Evolutionary conservation across 2,888 invertebrate genomes (phyloP).

Genomic region (Thysanoteuthis rhombus): DNA sequence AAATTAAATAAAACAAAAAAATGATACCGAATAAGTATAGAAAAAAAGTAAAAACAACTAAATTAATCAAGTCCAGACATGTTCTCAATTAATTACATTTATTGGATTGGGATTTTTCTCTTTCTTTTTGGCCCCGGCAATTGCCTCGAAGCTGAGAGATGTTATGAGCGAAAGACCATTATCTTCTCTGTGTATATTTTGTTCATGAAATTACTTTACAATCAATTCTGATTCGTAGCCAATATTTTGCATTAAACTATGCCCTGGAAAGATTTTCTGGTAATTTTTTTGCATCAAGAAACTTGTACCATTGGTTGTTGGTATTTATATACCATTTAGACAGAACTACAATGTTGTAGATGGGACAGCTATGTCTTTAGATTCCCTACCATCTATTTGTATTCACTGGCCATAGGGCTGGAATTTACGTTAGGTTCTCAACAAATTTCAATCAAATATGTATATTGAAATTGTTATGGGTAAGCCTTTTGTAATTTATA

Average conservation of each 20-base stretch:
- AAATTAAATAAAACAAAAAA: neutral
- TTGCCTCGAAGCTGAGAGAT: neutral
- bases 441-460: no score
- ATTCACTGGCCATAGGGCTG: neutral
- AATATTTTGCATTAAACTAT: neutral
- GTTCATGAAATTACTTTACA: constrained; percentile 12
- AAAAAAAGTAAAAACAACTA: neutral
- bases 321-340: neutral
- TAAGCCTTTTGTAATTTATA: no score
- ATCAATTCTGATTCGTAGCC: neutral
- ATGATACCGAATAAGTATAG: neutral
- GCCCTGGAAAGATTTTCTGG: neutral
- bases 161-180: neutral
- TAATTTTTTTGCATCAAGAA: neutral
- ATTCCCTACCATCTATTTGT: neutral
- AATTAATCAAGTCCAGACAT: constrained; percentile 12
- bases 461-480: no score
- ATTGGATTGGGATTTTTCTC: neutral
- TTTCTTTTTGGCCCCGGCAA: neutral
- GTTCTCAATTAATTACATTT: neutral
- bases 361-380: neutral
- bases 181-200: neutral
- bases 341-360: neutral
- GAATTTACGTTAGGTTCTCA: no score
- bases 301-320: neutral